Percentiles rank a stretch among this genome's conserved stretches.
phyloP scores from a whole-genome alignment of 2,797 vertebrate genomes.

The Melanotaenia maccullochi region DNA sequence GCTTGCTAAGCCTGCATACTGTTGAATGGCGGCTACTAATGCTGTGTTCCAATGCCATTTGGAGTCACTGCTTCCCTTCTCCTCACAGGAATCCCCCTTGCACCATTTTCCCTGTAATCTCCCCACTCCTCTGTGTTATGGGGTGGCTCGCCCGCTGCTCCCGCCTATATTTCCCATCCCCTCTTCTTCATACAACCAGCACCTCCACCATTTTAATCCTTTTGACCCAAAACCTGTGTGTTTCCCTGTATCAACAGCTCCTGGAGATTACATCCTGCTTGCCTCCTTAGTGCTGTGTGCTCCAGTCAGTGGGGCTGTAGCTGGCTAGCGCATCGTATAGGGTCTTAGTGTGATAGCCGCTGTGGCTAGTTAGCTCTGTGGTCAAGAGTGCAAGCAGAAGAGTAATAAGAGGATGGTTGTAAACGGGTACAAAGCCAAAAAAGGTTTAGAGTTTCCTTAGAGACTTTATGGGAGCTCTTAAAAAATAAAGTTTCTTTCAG shows the following conservation, averaged over 20 bases:
- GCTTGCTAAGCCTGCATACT: constrained; percentile 79
- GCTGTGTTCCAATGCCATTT: constrained; percentile 81
- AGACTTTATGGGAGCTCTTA: constrained; percentile 5
- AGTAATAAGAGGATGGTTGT: constrained; percentile 18
- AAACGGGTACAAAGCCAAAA: constrained; percentile 1
- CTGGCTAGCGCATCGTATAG: constrained; percentile 49
- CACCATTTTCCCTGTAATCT: constrained; percentile 83
- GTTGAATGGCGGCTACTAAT: constrained; percentile 78
- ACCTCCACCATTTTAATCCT: constrained; percentile 86
- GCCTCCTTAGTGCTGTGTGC: constrained; percentile 68
- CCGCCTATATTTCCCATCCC: constrained; percentile 73
- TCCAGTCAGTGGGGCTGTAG: constrained; percentile 68
- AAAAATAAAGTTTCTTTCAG: constrained; percentile 12
- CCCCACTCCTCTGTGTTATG: constrained; percentile 79
- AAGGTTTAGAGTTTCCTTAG: neutral
- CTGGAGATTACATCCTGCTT: constrained; percentile 82
- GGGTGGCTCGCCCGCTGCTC: constrained; percentile 82
- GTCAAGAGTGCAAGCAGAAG: constrained; percentile 33
- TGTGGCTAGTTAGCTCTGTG: constrained; percentile 62
- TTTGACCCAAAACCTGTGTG: constrained; percentile 84
- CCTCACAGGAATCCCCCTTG: constrained; percentile 70
- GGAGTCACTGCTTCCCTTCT: constrained; percentile 78
- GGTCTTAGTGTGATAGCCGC: constrained; percentile 70
- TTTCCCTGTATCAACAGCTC: constrained; percentile 85
- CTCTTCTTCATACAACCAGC: constrained; percentile 77